Evolutionary conservation across 2,888 invertebrate genomes (phyloP).

Genomic region (Teleiodes luculella): DNA sequence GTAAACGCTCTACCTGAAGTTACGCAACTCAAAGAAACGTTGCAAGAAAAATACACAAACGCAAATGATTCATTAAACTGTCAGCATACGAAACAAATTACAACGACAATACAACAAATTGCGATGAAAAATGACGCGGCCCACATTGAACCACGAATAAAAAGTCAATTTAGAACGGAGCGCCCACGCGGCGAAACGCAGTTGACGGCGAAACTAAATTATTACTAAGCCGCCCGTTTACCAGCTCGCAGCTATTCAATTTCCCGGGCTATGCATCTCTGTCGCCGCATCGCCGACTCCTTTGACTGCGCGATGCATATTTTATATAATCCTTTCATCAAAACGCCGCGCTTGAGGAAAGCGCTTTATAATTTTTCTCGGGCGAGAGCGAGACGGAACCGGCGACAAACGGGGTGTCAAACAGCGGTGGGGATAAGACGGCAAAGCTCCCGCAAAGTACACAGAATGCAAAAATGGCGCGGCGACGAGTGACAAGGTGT

Average conservation of each 20-base stretch:
- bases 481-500: conserved; percentile 75
- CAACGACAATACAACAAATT: conserved; percentile 35
- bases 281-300: conserved; percentile 56
- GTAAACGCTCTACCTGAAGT: conserved; percentile 33
- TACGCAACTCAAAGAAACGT: conserved; percentile 25
- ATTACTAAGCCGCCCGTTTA: conserved; percentile 56
- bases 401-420: conserved; percentile 73
- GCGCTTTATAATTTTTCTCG: conserved; percentile 64
- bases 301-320: conserved; percentile 69
- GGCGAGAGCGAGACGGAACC: conserved; percentile 63
- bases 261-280: conserved; percentile 68
- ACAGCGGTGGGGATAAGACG: conserved; percentile 79
- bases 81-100: conserved; percentile 34
- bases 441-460: conserved; percentile 78
- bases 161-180: conserved; percentile 24
- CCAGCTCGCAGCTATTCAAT: conserved; percentile 60
- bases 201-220: conserved; percentile 61
- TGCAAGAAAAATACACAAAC: conserved; percentile 19
- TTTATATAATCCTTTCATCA: conserved; percentile 76
- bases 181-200: conserved; percentile 28
- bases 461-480: conserved; percentile 80
- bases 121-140: conserved; percentile 39
- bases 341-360: conserved; percentile 63
- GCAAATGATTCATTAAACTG: conserved; percentile 32
- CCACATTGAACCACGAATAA: conserved; percentile 32